phyloP scores from a whole-genome alignment of 1,140 invertebrate species.

The Pseudomyrmex dendroicus region DNA sequence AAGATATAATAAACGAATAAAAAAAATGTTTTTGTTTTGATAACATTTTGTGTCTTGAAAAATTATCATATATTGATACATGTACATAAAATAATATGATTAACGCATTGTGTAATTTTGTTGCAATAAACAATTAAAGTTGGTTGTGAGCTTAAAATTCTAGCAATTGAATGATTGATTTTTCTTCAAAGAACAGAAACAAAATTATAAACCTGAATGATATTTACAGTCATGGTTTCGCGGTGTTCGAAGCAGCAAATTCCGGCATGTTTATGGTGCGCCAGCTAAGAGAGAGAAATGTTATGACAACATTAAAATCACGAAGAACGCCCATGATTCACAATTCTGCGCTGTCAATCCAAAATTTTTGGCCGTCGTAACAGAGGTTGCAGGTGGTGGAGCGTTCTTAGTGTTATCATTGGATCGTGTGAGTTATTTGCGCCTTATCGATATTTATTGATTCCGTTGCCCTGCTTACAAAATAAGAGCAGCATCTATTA shows the following conservation, averaged over 20 bases:
- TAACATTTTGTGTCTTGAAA: background rate
- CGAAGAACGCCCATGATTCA: conserved; percentile 96
- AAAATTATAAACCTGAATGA: conserved; percentile 2
- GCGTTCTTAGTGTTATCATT: conserved; percentile 96
- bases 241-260: conserved; percentile 95
- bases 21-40: background rate
- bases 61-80: background rate
- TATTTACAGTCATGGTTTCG: conserved; percentile 91
- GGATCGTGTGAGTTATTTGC: conserved; percentile 90
- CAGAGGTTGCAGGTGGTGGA: conserved; percentile 97
- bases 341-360: conserved; percentile 97
- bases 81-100: background rate
- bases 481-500: background rate
- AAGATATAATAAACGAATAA: conserved; percentile 16
- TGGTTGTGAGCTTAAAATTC: background rate
- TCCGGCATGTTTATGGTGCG: conserved; percentile 96
- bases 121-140: too few relatives aligned
- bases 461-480: background rate
- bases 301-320: conserved; percentile 97
- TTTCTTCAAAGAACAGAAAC: background rate
- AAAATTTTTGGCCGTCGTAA: conserved; percentile 97
- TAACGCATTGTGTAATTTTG: too few relatives aligned
- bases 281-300: conserved; percentile 94
- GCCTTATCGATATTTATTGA: conserved; percentile 42
- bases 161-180: background rate